A percentile compares a stretch with the other conserved stretches of the same genome.
phyloP scores from a whole-genome alignment of 2,797 vertebrate genomes.

The Cynodonichthys magdalenae region DNA sequence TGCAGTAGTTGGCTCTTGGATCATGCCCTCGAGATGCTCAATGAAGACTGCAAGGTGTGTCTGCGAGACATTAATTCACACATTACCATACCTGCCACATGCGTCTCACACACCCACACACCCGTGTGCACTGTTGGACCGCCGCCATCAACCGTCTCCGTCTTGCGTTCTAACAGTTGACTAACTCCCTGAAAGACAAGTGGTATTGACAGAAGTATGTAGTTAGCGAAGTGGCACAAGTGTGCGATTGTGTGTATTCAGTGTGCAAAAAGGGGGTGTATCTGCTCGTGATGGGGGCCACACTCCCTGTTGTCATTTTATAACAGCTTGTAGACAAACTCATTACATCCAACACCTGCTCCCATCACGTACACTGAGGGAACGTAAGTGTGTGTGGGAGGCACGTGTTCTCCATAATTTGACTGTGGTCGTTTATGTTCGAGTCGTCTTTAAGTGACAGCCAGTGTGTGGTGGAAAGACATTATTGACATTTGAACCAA shows the following conservation, averaged over 20 bases:
- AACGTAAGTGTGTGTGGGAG: slow-evolving; percentile 24
- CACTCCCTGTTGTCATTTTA: slow-evolving; percentile 72
- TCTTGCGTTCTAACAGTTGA: slow-evolving; percentile 37
- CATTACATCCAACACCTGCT: slow-evolving; percentile 75
- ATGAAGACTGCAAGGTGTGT: slow-evolving; percentile 22
- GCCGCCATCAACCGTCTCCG: slow-evolving; percentile 30
- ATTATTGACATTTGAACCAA: slow-evolving; percentile 14
- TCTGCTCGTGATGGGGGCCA: slow-evolving; percentile 53
- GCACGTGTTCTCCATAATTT: slow-evolving; percentile 46
- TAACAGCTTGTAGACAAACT: slow-evolving; percentile 74
- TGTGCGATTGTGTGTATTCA: slow-evolving; percentile 34
- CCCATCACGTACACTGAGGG: slow-evolving; percentile 39
- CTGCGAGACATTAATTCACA: slow-evolving; percentile 39
- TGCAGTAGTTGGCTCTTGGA: slow-evolving; percentile 22
- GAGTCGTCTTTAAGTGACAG: slow-evolving; percentile 22
- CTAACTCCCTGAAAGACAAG: slow-evolving; percentile 46
- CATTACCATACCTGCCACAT: slow-evolving; percentile 45
- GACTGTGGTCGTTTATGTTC: slow-evolving; percentile 23
- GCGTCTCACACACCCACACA: slow-evolving; percentile 15
- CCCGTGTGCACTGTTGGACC: slow-evolving; percentile 11
- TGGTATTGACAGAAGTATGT: slow-evolving; percentile 45
- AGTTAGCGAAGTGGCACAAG: slow-evolving; percentile 27
- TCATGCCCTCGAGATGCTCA: slow-evolving; percentile 27
- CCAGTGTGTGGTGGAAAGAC: background rate
- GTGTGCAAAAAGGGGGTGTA: slow-evolving; percentile 30